Base-by-base conservation (phyloP, 2,888 invertebrate species). In the Chaitophorus viminalis region DNA sequence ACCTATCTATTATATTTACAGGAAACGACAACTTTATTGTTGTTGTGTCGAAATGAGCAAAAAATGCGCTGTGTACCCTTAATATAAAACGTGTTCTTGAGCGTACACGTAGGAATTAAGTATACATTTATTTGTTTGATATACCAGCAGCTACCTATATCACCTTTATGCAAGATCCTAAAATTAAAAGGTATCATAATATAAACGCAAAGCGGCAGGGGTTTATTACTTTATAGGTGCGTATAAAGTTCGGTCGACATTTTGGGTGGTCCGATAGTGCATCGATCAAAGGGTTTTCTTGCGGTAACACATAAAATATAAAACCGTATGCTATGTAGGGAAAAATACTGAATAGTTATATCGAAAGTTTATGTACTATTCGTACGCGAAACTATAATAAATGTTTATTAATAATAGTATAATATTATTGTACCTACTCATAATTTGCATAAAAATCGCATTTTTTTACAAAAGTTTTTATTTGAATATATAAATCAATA, bases 211-310 rank as follows among this genome's bases (percentile, higher is more conserved):
- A 25, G 29, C 21, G 77, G 11, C 31, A 18, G 29, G 46, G 77
- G 29, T 77, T 77, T 77, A 77, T 77, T 77, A 77, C 54, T 77
- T 77, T 77, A 77, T 52, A 46, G 77, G 29, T 29, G 76, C 17
- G 18, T 25, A 54, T 52, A 54, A 52, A 77, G 31, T 77, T 77
- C 60, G 18, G 78, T 78, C 33, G 33, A 60, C 33, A 21, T 78
- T 78, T 60, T 78, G 78, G 78, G 78, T 78, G 78, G 78, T 78
- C 78, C 29, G 68, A n/a, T 25, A 25, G 39, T 54, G 25, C 25
- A 77, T 52, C 33, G 60, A 60, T 78, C 78, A 78, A 78, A 78
- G 31, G 33, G 54, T 77, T 54, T 68, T 68, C 46, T 46, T 14
- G 14, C 46, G 46, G 46, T 46, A 46, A 2, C 46, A 46, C 14